Conservation (phyloP, 2,113 vertebrate species). For the Vulpes ferrilata region DNA sequence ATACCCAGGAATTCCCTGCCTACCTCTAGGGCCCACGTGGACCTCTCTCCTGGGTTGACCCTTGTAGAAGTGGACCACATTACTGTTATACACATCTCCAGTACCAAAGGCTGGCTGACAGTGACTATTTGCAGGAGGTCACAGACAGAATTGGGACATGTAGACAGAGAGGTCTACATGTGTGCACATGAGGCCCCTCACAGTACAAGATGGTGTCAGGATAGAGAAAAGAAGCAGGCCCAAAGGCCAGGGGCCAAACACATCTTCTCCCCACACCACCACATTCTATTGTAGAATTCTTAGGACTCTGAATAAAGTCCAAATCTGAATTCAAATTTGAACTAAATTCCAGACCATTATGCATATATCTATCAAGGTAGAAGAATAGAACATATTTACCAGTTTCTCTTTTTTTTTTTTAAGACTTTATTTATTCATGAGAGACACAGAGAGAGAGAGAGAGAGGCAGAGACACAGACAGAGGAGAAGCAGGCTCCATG, state of each 20-base stretch:
- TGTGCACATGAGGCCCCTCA: background rate
- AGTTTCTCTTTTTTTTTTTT: background rate
- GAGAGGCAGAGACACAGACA: no score
- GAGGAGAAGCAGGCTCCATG: no score
- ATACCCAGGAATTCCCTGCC: background rate
- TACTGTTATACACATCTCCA: background rate
- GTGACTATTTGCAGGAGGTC: background rate
- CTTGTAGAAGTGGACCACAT: background rate
- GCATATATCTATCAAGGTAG: background rate
- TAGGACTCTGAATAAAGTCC: background rate
- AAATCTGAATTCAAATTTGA: slow-evolving; percentile 26
- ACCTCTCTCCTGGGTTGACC: background rate
- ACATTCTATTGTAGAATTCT: background rate
- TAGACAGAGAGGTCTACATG: background rate
- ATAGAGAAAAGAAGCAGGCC: background rate
- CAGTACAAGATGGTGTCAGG: background rate
- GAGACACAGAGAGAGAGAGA: no score
- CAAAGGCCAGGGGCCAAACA: background rate
- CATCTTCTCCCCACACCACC: background rate
- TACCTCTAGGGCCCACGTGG: background rate
- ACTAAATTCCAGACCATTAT: background rate
- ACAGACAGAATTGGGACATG: no score
- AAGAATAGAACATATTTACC: slow-evolving; percentile 26
- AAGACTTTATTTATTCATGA: no score
- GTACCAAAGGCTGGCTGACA: background rate